These are phyloP conservation scores for Eulithis prunata DNA, from an alignment of 2,888 invertebrate species.

Conservation along the genomic window DNA sequence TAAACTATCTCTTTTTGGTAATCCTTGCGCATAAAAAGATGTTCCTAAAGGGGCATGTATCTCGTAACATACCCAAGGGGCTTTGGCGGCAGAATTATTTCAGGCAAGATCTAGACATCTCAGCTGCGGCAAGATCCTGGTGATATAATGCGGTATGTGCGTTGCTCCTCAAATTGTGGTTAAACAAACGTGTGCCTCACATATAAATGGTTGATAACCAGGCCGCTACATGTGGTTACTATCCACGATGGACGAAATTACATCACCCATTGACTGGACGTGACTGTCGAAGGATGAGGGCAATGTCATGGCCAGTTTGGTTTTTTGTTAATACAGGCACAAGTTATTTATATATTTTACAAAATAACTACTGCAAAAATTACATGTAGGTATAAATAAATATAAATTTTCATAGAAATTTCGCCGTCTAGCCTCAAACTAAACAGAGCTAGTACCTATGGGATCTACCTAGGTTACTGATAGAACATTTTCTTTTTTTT, in stretches of 20 bases:
- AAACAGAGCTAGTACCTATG: too few relatives aligned
- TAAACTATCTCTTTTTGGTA: too few relatives aligned
- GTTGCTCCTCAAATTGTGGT: slow-evolving; percentile 51
- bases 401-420: too few relatives aligned
- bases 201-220: slow-evolving; percentile 72
- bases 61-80: not conserved
- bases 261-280: slow-evolving; percentile 59
- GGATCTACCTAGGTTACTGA: too few relatives aligned
- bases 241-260: slow-evolving; percentile 45
- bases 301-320: slow-evolving; percentile 20
- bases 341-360: too few relatives aligned
- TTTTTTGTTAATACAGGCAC: not conserved
- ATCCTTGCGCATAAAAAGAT: too few relatives aligned
- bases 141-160: slow-evolving; percentile 42
- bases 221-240: slow-evolving; percentile 49
- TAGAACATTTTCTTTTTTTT: too few relatives aligned
- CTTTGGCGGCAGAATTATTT: slow-evolving; percentile 10
- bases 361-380: too few relatives aligned
- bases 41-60: too few relatives aligned
- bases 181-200: slow-evolving; percentile 63
- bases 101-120: slow-evolving; percentile 12
- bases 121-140: slow-evolving; percentile 45
- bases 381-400: too few relatives aligned
- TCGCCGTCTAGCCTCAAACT: too few relatives aligned
- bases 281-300: slow-evolving; percentile 42